Base-by-base conservation (phyloP, 2,113 vertebrate species). In the Erythrocebus patas region DNA sequence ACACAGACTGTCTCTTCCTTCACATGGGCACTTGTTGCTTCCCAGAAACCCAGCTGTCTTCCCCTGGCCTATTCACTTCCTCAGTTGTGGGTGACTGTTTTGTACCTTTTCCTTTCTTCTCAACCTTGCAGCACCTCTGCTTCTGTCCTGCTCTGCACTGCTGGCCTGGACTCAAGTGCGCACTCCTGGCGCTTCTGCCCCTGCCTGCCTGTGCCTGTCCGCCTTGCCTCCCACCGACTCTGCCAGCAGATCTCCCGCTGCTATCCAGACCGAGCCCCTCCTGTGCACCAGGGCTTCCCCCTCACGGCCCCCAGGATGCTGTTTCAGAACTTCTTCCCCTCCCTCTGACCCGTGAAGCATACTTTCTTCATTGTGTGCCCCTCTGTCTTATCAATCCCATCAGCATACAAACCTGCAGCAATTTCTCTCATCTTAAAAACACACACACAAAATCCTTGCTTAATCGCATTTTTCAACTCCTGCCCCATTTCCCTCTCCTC, bases 141-240 rank as follows among this genome's bases (percentile, higher is more conserved):
- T 32, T 73, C 72, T 13, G 78, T n/a, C 3, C 78, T n/a, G 32
- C 48, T 4, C 32, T 12, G 48, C 30, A 6, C 48, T 3, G 32
- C 32, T 11, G 17, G 35, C 68, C 68, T 72, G 64, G 12, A 12
- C 68, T 55, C 83, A 40, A 25, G 0, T 30, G 35, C 50, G 11
- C 18, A 13, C 45, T 23, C 32, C 27, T n/a, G 5, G 22, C 8
- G 4, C 20, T 25, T 72, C 66, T 66, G 1, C 57, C 72, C 17
- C 0, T 3, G 17, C 14, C 61, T 6, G 16, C 80, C 70, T 40
- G 22, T 0, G 8, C 20, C 70, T 12, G 0, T 1, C 8, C 22
- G 8, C 6, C 68, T 66, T 7, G 38, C 16, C 20, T 38, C 11
- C 12, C 30, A 45, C 76, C 0, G 0, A 25, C 40, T 59, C 87